A percentile compares a stretch with the other conserved stretches of the same genome.
These are phyloP conservation scores for Xenentodon cancila DNA, from an alignment of 2,797 vertebrate genomes.

Conservation along the genomic window DNA sequence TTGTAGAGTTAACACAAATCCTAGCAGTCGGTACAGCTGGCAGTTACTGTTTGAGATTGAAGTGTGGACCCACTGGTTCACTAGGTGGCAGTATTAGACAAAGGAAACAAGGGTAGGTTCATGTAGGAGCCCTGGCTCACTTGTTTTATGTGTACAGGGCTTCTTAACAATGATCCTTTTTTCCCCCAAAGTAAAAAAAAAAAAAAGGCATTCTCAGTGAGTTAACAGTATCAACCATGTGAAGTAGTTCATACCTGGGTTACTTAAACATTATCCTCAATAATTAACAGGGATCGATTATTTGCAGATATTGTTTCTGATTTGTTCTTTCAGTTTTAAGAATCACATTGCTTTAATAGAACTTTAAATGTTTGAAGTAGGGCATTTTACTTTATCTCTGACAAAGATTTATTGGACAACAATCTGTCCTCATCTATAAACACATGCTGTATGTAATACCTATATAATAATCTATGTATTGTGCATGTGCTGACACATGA, in stretches of 20 bases:
- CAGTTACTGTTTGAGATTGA: background rate
- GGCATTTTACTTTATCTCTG: no score
- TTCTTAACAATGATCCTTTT: no score
- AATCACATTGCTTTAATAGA: background rate
- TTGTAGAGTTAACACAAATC: background rate
- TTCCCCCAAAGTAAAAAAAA: background rate
- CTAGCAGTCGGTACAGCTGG: background rate
- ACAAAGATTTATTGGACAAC: no score
- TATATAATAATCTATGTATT: background rate
- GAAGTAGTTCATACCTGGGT: background rate
- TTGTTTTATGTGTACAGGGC: no score
- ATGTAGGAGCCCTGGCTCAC: background rate
- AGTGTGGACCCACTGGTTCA: conserved; percentile 24
- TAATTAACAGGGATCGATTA: background rate
- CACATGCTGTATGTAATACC: no score
- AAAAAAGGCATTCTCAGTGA: background rate
- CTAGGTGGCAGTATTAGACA: conserved; percentile 71
- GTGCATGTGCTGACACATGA: background rate
- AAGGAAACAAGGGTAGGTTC: background rate
- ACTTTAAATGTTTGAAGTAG: no score
- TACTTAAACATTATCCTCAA: background rate
- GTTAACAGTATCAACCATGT: background rate
- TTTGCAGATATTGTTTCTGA: background rate
- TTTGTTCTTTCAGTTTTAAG: background rate
- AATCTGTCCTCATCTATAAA: no score